Evolutionary conservation across 2,888 invertebrate genomes (phyloP), one percentile per base, ranked within the genome.

Genomic region (Netelia inedita): DNA sequence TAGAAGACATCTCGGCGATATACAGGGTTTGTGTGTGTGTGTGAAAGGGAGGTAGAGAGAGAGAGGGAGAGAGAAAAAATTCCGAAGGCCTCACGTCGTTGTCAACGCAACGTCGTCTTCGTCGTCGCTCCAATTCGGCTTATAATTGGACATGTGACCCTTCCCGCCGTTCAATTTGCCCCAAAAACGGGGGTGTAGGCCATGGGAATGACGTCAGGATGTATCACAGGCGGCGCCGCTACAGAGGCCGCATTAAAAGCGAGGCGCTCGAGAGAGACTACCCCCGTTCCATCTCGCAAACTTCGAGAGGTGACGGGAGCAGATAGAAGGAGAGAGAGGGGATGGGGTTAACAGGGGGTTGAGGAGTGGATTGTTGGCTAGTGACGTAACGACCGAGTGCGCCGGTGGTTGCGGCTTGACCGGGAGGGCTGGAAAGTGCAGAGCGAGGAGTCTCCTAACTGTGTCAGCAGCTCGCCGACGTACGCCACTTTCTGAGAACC

Each of bases 331-430:
- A 73, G 57, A 14, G 19, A 50, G 35, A 1, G 79, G 14, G 55
- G 19, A 21, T 19, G 10, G n/a, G 43, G n/a, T 35, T 16, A 71
- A 16, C 43, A 14, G 23, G 83, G 80, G 72, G 74, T 68, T 85
- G 78, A 69, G 73, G 66, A 59, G 83, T 74, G 78, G 78, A 80
- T 82, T 91, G 91, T 91, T 90, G 91, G 90, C 87, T 86, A 81
- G 79, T 86, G 83, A 87, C 83, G 95, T 95, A 95, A 91, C 91
- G 89, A 90, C 89, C 90, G 87, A 65, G 75, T 89, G 90, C 90
- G 89, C 89, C 89, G 88, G 94, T 94, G 94, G 94, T 94, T 94
- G 94, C 93, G 92, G 93, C 94, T 79, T 88, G 89, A 89, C 88
- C 87, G 88, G 83, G 88, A 87, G 87, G 86, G 87, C 86, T 88